Conservation (phyloP, 92 coral and sea anemone species). For the Porites lobata region DNA sequence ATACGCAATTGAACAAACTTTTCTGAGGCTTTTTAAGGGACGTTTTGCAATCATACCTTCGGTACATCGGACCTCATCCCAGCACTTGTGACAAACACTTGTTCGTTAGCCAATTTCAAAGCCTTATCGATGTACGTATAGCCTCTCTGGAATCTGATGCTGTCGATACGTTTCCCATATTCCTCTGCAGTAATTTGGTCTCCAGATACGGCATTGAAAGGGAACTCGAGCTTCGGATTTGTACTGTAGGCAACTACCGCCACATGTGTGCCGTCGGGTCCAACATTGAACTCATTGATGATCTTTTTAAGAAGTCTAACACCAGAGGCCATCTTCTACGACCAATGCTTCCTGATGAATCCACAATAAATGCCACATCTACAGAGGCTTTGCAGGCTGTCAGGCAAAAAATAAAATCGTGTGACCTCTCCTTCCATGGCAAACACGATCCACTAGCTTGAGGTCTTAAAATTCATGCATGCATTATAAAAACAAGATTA, state of each 20-base stretch:
- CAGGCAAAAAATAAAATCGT: neutral
- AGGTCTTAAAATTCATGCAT: no score
- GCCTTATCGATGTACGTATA: conserved; percentile 79
- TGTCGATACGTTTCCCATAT: conserved; percentile 49
- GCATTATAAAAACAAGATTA: no score
- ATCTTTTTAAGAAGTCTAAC: conserved; percentile 52
- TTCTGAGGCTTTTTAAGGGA: no score
- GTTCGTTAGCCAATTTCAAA: conserved; percentile 53
- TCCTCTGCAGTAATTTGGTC: conserved; percentile 33
- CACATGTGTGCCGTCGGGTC: conserved; percentile 71
- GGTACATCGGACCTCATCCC: conserved; percentile 63
- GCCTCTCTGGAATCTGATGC: conserved; percentile 69
- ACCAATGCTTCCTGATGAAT: conserved; percentile 84
- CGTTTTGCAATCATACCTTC: neutral
- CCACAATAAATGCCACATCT: conserved; percentile 76
- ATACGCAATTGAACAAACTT: no score
- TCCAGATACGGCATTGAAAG: conserved; percentile 50
- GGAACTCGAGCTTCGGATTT: conserved; percentile 53
- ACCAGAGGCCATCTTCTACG: conserved; percentile 46
- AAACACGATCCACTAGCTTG: no score
- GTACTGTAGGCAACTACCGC: conserved; percentile 74
- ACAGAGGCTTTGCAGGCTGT: conserved; percentile 55
- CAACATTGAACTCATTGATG: conserved; percentile 52
- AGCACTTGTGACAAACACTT: conserved; percentile 43
- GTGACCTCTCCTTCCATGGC: no score